phyloP scores from a whole-genome alignment of 2,888 invertebrate species.

The Zygothrica quintamaculata region DNA sequence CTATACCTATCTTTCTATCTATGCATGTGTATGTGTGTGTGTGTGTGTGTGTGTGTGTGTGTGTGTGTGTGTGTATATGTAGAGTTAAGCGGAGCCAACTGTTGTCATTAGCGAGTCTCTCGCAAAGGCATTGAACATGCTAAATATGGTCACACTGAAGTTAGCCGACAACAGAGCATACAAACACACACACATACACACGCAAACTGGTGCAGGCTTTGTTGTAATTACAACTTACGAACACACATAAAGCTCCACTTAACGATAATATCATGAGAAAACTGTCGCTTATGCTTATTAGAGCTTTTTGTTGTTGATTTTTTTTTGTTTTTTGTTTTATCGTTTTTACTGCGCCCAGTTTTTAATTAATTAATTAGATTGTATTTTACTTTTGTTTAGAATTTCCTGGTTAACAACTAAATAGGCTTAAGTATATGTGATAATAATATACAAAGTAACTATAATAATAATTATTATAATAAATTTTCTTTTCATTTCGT shows the following conservation, averaged over 20 bases:
- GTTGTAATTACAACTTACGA: slow-evolving; percentile 26
- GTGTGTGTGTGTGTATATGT: slow-evolving; percentile 7
- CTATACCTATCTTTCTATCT: slow-evolving; percentile 13
- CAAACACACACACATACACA: slow-evolving; percentile 15
- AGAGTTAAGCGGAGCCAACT: slow-evolving; percentile 55
- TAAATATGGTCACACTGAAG: slow-evolving; percentile 79
- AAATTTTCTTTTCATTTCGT: slow-evolving; percentile 11
- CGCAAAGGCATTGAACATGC: slow-evolving; percentile 70
- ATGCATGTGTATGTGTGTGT: slow-evolving; percentile 18
- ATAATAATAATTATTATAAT: not conserved
- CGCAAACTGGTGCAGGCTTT: slow-evolving; percentile 45
- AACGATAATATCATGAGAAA: slow-evolving; percentile 48
- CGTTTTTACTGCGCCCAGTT: slow-evolving; percentile 52
- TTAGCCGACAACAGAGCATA: slow-evolving; percentile 68
- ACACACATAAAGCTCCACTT: slow-evolving; percentile 34
- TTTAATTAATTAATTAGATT: slow-evolving; percentile 45
- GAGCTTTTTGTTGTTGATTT: too few relatives aligned
- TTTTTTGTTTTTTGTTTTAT: slow-evolving; percentile 10
- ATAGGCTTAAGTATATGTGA: not conserved
- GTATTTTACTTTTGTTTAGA: slow-evolving; percentile 17
- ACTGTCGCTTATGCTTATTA: slow-evolving; percentile 67
- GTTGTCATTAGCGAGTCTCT: slow-evolving; percentile 66
- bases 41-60: slow-evolving; percentile 14
- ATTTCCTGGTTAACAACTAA: slow-evolving; percentile 47
- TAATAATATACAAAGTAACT: not conserved